Percentiles rank a stretch among this genome's conserved stretches.
phyloP scores from a whole-genome alignment of 2,113 vertebrate species.

The Cygnus buccinator region DNA sequence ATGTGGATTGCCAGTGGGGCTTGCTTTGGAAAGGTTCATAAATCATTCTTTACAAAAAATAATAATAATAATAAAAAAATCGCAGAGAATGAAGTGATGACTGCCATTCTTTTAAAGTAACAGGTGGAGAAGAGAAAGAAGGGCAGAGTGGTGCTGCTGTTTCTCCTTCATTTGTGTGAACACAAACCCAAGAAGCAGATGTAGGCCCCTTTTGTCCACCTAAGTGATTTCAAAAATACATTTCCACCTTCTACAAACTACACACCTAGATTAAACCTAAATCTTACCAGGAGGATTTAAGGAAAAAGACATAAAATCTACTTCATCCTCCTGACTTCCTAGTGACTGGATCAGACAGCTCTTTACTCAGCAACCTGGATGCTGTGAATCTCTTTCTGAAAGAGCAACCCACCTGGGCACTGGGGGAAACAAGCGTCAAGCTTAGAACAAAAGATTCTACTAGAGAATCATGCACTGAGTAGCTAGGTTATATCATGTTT shows the following conservation, averaged over 20 bases:
- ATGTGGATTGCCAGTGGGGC: not conserved
- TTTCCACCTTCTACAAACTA: not conserved
- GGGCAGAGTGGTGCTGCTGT: not conserved
- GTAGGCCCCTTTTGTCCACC: not conserved
- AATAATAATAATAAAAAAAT: not conserved
- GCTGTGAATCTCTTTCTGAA: not conserved
- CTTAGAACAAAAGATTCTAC: not conserved
- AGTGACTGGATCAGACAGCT: not conserved
- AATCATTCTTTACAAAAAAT: not conserved
- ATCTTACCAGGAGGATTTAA: not conserved
- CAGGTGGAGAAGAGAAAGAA: not conserved
- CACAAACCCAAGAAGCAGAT: not conserved
- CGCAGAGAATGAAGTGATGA: not conserved
- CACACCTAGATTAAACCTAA: not conserved
- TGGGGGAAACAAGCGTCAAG: not conserved
- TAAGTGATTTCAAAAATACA: not conserved
- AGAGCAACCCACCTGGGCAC: not conserved
- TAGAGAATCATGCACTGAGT: not conserved
- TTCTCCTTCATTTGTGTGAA: not conserved
- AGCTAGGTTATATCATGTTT: not conserved
- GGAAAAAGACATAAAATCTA: not conserved
- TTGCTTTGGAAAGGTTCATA: not conserved
- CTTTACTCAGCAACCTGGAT: not conserved
- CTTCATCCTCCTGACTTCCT: not conserved
- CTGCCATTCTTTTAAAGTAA: not conserved